Percentiles rank a stretch among this genome's conserved stretches.
Conservation (phyloP, 2,113 vertebrate species). For the Brachirus orientalis region DNA sequence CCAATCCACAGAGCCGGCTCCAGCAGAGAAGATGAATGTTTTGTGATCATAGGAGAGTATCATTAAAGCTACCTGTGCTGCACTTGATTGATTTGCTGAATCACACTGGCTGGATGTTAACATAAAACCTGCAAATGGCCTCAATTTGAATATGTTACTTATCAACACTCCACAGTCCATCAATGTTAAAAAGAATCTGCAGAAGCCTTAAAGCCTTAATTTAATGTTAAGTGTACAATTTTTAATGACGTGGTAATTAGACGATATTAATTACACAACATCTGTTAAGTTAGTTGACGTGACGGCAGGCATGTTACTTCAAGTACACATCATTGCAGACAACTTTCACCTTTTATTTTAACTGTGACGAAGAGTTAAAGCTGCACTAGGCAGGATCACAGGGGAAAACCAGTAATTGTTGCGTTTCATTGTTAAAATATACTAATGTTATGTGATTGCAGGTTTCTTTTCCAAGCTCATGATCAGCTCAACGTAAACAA, state of each 20-base stretch:
- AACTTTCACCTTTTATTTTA: too few relatives aligned
- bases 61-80: conserved; percentile 64
- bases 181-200: conserved; percentile 41
- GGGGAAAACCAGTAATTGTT: too few relatives aligned
- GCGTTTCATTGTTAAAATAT: too few relatives aligned
- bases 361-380: too few relatives aligned
- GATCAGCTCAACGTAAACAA: too few relatives aligned
- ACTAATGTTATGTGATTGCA: too few relatives aligned
- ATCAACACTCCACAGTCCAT: conserved; percentile 77
- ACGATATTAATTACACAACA: conserved; percentile 74
- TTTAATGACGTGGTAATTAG: conserved; percentile 78
- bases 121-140: conserved; percentile 76
- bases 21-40: conserved; percentile 69
- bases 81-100: conserved; percentile 75
- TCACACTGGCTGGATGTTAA: conserved; percentile 69
- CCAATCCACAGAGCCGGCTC: conserved; percentile 28
- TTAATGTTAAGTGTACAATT: conserved; percentile 70
- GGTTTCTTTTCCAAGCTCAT: too few relatives aligned
- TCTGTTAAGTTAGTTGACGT: conserved; percentile 65
- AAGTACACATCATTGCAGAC: not conserved
- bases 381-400: too few relatives aligned
- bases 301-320: conserved; percentile 53
- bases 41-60: conserved; percentile 55
- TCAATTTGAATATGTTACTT: conserved; percentile 78
- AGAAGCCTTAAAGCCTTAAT: conserved; percentile 65